phyloP scores from a whole-genome alignment of 1,140 invertebrate genomes.

The Trialeurodes vaporariorum region DNA sequence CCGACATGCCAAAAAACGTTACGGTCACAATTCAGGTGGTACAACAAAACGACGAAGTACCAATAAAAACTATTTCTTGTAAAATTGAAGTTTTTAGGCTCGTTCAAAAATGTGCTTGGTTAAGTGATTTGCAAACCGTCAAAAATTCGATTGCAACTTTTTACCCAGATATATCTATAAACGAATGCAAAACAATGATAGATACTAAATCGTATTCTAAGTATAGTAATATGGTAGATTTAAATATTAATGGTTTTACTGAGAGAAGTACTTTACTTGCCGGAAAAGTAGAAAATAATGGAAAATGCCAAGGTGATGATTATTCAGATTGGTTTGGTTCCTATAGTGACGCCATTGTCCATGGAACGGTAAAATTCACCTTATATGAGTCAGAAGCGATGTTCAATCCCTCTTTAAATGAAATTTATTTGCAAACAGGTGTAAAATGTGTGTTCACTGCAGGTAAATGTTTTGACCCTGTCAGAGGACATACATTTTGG shows the following conservation, averaged over 20 bases:
- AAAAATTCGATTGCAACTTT: neutral
- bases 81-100: neutral
- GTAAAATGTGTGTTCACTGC: neutral
- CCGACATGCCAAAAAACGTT: neutral
- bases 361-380: neutral
- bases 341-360: neutral
- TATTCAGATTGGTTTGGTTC: neutral
- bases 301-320: neutral
- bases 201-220: neutral
- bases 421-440: constrained; percentile 4
- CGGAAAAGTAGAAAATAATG: neutral
- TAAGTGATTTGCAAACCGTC: neutral
- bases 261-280: neutral
- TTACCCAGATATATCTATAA: neutral
- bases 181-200: neutral
- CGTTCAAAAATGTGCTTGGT: neutral
- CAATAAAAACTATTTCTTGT: neutral
- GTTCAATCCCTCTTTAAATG: neutral
- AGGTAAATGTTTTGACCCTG: neutral
- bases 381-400: neutral
- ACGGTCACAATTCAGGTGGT: neutral
- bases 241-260: neutral
- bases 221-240: neutral
- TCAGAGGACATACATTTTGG: neutral
- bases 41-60: neutral